phyloP scores from a whole-genome alignment of 2,888 invertebrate genomes.

The Limenitis camilla region DNA sequence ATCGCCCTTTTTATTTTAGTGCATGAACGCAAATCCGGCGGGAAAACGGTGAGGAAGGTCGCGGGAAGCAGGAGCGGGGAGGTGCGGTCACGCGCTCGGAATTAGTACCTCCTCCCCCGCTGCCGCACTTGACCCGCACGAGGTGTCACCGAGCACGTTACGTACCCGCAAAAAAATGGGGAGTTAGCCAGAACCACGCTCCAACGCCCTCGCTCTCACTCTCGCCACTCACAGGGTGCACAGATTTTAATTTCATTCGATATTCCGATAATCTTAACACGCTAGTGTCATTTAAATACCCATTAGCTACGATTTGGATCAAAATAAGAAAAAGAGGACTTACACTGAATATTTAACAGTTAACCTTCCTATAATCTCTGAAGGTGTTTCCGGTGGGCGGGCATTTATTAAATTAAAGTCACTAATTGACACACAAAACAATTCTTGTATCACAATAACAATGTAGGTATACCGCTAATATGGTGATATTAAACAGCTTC shows the following conservation, averaged over 20 bases:
- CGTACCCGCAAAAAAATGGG: constrained; percentile 63
- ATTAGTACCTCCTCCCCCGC: constrained; percentile 47
- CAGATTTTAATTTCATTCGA: constrained; percentile 63
- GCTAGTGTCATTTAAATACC: constrained; percentile 14
- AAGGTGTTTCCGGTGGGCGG: constrained; percentile 25
- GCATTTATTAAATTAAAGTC: constrained; percentile 25
- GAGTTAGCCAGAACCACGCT: constrained; percentile 35
- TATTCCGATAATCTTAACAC: constrained; percentile 41
- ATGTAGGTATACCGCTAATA: constrained; percentile 30
- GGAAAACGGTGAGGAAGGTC: constrained; percentile 50
- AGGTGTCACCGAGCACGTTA: constrained; percentile 68
- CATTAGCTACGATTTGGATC: constrained; percentile 1
- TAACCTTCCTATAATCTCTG: constrained; percentile 25
- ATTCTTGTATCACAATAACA: too few relatives aligned
- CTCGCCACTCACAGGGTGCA: constrained; percentile 33
- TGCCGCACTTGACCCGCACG: constrained; percentile 35
- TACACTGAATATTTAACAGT: constrained; percentile 4
- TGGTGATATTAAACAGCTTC: constrained; percentile 23
- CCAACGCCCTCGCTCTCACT: constrained; percentile 22
- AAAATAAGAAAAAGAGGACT: neutral
- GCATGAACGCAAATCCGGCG: constrained; percentile 70
- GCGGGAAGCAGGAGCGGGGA: constrained; percentile 28
- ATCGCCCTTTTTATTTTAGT: constrained; percentile 72
- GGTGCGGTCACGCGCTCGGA: constrained; percentile 63
- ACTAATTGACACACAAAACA: constrained; percentile 33